phyloP scores from a whole-genome alignment of 64 coral and sea anemone species.

The Actinia equina region DNA sequence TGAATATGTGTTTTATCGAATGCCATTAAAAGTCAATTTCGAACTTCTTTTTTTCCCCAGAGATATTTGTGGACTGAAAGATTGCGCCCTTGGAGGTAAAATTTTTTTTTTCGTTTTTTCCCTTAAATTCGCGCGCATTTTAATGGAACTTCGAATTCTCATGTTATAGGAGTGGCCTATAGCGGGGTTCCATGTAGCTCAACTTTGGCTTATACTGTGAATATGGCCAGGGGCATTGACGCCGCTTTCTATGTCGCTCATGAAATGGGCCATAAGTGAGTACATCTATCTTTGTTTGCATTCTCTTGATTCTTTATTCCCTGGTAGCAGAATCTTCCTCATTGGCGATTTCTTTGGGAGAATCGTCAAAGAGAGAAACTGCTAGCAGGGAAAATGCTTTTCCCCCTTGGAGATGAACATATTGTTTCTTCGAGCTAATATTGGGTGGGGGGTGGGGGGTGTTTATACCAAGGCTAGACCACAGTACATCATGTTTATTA shows the following conservation, averaged over 20 bases:
- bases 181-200: constrained; percentile 11
- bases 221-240: constrained; percentile 31
- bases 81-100: background rate
- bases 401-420: no score
- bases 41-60: background rate
- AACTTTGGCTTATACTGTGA: constrained; percentile 17
- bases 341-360: no score
- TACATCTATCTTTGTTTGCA: background rate
- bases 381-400: no score
- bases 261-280: constrained; percentile 75
- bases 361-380: no score
- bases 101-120: no score
- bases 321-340: no score
- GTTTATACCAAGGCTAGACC: no score
- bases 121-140: background rate
- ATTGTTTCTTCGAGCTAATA: no score
- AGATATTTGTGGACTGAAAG: constrained; percentile 12
- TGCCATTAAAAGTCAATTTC: background rate
- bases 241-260: constrained; percentile 57
- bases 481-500: no score
- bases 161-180: constrained; percentile 36
- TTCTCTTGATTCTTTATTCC: no score
- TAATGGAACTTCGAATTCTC: background rate
- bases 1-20: no score
- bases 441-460: no score